Evolutionary conservation across 2,113 vertebrate genomes (phyloP), one percentile per base, ranked within the genome.

Genomic region (Petroica traversi): DNA sequence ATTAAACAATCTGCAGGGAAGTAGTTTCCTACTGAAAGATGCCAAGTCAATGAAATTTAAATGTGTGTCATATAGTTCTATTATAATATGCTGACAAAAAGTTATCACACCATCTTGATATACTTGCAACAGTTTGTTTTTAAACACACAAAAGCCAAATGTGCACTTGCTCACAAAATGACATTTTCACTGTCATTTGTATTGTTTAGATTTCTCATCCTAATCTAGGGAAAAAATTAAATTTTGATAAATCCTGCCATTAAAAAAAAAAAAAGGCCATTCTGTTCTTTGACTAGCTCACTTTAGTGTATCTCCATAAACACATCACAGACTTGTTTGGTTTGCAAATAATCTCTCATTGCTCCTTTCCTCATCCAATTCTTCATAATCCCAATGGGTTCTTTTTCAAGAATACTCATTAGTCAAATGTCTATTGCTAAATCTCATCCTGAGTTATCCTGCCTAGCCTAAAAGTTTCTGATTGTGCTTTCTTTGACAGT

Each of bases 321-420:
- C 8, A 8, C 8, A 18, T 36, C 40, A 8, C n/a, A 81, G 57
- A 52, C 34, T 63, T 92, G 25, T 66, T 94, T 88, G 12, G 31
- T 84, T 95, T 92, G 55, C 69, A 89, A 67, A 75, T 87, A 77
- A 94, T 85, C 31, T 86, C 12, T 67, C 31, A 12, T 77, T 81
- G 31, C 62, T 55, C 41, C 57, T 72, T 89, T 78, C 26, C 16
- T 77, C 58, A 34, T 94, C 79, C 45, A 78, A 61, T 78, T 87
- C 45, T 68, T 87, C 66, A 25, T 71, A 92, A 89, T 89, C 61
- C 69, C 64, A 52, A 23, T 54, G n/a, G 48, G 6, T 64, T 85
- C 23, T 78, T 91, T 95, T 75, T 87, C 52, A 92, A 75, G 51
- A 91, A 46, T 63, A 88, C 19, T 85, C 51, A 89, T 95, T 89